Conservation (phyloP, 1,140 invertebrate genomes). For the Agrilus planipennis region DNA sequence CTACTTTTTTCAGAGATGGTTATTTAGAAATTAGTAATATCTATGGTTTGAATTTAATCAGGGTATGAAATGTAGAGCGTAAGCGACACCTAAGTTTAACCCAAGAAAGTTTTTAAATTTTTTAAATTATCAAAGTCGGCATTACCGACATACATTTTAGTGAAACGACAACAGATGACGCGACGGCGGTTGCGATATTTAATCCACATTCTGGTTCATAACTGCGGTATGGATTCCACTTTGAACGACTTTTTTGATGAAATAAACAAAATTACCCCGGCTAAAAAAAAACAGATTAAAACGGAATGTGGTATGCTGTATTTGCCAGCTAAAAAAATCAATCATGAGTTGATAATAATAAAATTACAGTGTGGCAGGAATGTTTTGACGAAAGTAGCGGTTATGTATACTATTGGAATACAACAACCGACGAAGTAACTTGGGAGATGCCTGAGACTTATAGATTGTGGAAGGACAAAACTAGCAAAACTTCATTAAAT, state of each 20-base stretch:
- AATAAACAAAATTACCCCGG: slow-evolving; percentile 30
- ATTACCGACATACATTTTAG: no score
- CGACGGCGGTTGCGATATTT: no score
- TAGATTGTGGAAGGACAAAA: slow-evolving; percentile 16
- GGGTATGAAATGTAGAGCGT: no score
- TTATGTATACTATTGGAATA: slow-evolving; percentile 65
- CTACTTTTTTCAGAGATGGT: no score
- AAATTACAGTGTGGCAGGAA: slow-evolving; percentile 46
- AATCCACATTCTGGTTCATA: no score
- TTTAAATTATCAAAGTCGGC: no score
- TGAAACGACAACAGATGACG: no score
- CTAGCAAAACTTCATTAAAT: slow-evolving; percentile 2
- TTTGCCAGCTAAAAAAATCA: not conserved
- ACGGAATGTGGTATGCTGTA: not conserved
- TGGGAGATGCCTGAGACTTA: slow-evolving; percentile 55
- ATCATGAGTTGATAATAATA: not conserved
- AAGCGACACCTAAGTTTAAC: no score
- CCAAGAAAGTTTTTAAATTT: no score
- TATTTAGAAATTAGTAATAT: no score
- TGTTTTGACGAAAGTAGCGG: slow-evolving; percentile 55
- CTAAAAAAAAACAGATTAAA: slow-evolving; percentile 11
- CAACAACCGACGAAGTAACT: slow-evolving; percentile 55
- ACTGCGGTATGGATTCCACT: slow-evolving; percentile 30
- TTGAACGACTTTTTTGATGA: slow-evolving; percentile 31
- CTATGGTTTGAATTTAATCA: no score